A percentile compares a stretch with the other conserved stretches of the same genome.
Evolutionary conservation across 2,797 vertebrate species (phyloP).

Genomic region (Microctenopoma stevenorrisi): DNA sequence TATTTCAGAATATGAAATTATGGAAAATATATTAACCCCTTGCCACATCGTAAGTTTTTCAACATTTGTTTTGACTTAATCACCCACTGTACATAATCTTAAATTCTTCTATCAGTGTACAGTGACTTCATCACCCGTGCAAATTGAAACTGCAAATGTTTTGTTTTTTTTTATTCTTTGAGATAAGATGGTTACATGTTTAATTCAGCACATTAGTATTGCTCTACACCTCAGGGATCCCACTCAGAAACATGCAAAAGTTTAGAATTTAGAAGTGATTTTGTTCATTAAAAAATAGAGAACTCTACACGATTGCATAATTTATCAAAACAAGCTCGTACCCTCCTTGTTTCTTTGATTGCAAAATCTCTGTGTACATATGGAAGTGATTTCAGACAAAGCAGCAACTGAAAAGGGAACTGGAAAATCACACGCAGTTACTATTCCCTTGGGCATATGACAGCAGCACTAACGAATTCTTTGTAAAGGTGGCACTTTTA

Average conservation of each 20-base stretch:
- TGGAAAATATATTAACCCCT: conserved; percentile 7
- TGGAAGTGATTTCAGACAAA: conserved; percentile 38
- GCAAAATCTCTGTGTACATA: conserved; percentile 45
- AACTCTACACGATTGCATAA: conserved; percentile 16
- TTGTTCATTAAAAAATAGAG: conserved; percentile 22
- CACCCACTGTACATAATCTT: conserved; percentile 10
- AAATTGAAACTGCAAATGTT: conserved; percentile 9
- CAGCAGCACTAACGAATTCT: conserved; percentile 11
- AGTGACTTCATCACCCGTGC: conserved; percentile 1
- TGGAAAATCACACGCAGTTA: conserved; percentile 21
- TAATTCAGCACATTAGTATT: neutral
- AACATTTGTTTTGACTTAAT: conserved; percentile 11
- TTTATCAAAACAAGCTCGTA: conserved; percentile 11
- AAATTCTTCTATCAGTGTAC: neutral
- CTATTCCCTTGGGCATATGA: neutral
- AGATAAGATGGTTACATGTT: conserved; percentile 7
- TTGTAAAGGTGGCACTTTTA: conserved; percentile 39
- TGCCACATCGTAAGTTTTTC: neutral
- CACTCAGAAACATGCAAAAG: neutral
- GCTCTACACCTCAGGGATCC: neutral
- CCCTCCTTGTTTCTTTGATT: conserved; percentile 36
- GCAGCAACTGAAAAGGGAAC: conserved; percentile 43
- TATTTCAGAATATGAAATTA: neutral
- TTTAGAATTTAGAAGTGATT: conserved; percentile 12
- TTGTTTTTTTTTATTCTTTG: conserved; percentile 1